A percentile compares a stretch with the other conserved stretches of the same genome.
These are phyloP conservation scores for Zaprionus kolodkinae DNA, from an alignment of 1,140 invertebrate genomes.

Conservation along the genomic window DNA sequence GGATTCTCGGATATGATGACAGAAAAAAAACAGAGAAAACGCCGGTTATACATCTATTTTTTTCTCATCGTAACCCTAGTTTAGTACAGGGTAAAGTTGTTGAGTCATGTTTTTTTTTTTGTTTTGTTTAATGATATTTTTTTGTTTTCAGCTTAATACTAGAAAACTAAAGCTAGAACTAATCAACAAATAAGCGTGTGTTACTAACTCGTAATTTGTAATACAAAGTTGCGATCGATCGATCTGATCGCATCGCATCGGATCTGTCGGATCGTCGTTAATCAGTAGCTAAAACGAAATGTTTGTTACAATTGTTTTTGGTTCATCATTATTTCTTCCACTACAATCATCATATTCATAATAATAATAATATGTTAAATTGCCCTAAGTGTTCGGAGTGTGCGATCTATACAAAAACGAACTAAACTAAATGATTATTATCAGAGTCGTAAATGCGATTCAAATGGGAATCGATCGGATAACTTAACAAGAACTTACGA, in stretches of 20 bases:
- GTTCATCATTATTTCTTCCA: slow-evolving; percentile 2
- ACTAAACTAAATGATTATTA: slow-evolving; percentile 58
- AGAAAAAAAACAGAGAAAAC: not conserved
- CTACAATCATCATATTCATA: slow-evolving; percentile 27
- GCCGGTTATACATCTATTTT: slow-evolving; percentile 43
- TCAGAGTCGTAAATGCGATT: slow-evolving; percentile 56
- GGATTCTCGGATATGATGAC: not conserved
- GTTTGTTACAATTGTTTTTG: slow-evolving; percentile 33
- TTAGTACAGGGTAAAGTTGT: slow-evolving; percentile 19
- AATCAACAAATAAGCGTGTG: slow-evolving; percentile 84
- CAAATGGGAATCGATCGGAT: slow-evolving; percentile 31
- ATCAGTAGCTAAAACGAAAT: slow-evolving; percentile 69
- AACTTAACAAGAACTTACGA: slow-evolving; percentile 59
- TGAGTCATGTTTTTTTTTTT: slow-evolving; percentile 14
- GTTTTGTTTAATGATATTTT: slow-evolving; percentile 59
- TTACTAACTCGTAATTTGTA: slow-evolving; percentile 80
- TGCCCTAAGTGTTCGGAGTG: slow-evolving; percentile 42
- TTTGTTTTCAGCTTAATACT: slow-evolving; percentile 67
- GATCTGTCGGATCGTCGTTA: slow-evolving; percentile 65
- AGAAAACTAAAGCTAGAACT: slow-evolving; percentile 82
- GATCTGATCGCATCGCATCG: slow-evolving; percentile 30
- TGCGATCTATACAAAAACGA: slow-evolving; percentile 28
- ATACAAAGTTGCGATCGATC: slow-evolving; percentile 70
- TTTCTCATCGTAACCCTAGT: not conserved
- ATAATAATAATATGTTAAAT: slow-evolving; percentile 13